phyloP scores from a whole-genome alignment of 2,888 invertebrate genomes.

The Noctua fimbriata region DNA sequence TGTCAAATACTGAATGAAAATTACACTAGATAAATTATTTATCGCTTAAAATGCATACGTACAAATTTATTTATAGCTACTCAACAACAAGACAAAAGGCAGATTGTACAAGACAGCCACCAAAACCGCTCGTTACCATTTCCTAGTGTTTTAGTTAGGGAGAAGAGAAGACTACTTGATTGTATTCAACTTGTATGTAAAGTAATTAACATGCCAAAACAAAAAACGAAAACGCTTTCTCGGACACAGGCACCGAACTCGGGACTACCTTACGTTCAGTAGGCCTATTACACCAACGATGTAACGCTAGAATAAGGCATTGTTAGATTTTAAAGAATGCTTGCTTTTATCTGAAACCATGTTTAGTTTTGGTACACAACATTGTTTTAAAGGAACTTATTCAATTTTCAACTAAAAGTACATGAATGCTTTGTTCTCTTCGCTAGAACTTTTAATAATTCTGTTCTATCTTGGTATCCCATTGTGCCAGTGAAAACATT shows the following conservation, averaged over 20 bases:
- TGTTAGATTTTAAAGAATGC: background rate
- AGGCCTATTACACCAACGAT: background rate
- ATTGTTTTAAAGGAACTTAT: background rate
- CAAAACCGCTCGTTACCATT: background rate
- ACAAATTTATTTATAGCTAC: background rate
- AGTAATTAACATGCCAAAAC: background rate
- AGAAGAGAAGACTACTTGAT: background rate
- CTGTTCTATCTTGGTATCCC: background rate
- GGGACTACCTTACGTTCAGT: background rate
- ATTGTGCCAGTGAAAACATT: slow-evolving; percentile 15
- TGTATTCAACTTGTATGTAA: background rate
- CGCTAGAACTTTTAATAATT: slow-evolving; percentile 17
- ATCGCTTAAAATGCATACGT: background rate
- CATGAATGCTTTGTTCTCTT: slow-evolving; percentile 16
- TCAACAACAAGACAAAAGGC: background rate
- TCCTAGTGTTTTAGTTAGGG: too few relatives aligned
- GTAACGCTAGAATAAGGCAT: background rate
- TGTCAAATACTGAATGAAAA: background rate
- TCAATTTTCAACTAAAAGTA: background rate
- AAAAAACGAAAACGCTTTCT: background rate
- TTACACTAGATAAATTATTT: background rate
- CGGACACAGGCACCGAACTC: background rate
- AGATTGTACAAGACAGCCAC: background rate
- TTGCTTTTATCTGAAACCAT: background rate
- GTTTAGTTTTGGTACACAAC: background rate